phyloP scores from a whole-genome alignment of 23 tunicate genomes.

The Ciona savignyi region DNA sequence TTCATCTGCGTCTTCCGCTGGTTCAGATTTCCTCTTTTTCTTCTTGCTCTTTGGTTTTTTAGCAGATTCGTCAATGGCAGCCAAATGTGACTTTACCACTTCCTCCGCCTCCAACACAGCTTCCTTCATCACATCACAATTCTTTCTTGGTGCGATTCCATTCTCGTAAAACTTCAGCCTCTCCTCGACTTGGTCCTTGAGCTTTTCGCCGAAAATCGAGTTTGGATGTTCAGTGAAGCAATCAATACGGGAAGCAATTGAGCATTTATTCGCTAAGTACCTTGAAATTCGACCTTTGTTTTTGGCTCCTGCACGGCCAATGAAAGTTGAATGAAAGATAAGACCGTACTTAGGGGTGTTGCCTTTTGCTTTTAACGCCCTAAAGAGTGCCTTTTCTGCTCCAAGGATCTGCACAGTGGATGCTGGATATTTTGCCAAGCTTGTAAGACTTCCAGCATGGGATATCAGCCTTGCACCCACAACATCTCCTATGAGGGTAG shows the following conservation, averaged over 20 bases:
- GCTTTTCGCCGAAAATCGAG: constrained; percentile 83
- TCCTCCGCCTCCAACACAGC: constrained; percentile 59
- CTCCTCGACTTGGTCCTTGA: constrained; percentile 95
- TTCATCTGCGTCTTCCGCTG: not conserved
- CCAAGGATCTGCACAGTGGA: constrained; percentile 99
- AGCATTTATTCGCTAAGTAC: constrained; percentile 93
- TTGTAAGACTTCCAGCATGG: constrained; percentile 98
- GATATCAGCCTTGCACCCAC: constrained; percentile 98
- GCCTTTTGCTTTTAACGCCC: constrained; percentile 88
- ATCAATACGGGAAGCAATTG: constrained; percentile 98
- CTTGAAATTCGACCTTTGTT: constrained; percentile 94
- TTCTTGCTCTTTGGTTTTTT: constrained; percentile 2
- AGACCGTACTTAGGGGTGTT: constrained; percentile 99
- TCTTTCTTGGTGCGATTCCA: constrained; percentile 88
- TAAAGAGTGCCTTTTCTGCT: constrained; percentile 95
- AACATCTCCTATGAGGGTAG: constrained; percentile 88
- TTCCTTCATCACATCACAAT: constrained; percentile 97
- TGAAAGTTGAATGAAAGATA: constrained; percentile 96
- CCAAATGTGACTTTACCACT: constrained; percentile 9
- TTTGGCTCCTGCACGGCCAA: constrained; percentile 90
- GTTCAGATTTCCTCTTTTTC: constrained; percentile 8
- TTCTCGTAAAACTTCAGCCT: constrained; percentile 86
- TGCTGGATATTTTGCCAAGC: constrained; percentile 98
- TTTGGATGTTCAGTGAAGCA: constrained; percentile 87
- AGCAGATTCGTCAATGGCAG: not conserved